These are phyloP conservation scores for Opisthocomus hoazin DNA, from an alignment of 2,113 vertebrate genomes.

Conservation along the genomic window DNA sequence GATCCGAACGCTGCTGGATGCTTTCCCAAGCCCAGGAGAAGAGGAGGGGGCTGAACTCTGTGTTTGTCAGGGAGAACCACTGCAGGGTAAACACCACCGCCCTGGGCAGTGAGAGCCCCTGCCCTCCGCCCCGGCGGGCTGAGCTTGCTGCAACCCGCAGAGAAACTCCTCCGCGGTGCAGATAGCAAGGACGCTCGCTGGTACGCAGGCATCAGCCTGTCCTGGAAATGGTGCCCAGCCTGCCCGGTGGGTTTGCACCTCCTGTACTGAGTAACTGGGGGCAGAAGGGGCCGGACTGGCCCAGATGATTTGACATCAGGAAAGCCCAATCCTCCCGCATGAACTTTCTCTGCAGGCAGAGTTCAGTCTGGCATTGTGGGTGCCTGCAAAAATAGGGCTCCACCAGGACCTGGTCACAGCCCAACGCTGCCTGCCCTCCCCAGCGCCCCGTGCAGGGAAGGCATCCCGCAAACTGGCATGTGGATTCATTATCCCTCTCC, in stretches of 20 bases:
- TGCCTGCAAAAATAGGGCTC: background rate
- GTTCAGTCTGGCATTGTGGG: background rate
- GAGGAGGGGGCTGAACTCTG: background rate
- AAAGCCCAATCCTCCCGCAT: background rate
- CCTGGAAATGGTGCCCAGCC: background rate
- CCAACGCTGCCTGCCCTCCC: background rate
- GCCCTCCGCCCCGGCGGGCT: background rate
- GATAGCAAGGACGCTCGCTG: background rate
- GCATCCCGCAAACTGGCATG: background rate
- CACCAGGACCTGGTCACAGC: background rate
- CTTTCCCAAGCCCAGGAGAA: background rate
- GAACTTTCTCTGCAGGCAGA: background rate
- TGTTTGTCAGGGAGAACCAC: background rate
- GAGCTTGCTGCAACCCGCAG: background rate
- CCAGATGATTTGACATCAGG: background rate
- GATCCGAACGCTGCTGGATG: background rate
- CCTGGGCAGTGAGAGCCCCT: background rate
- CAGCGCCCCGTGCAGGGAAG: rapidly evolving
- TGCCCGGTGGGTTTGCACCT: background rate
- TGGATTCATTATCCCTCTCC: background rate
- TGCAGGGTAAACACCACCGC: background rate
- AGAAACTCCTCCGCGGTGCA: background rate
- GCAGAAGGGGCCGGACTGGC: background rate
- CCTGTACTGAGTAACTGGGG: background rate
- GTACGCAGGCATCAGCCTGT: background rate